Evolutionary conservation across 2,888 invertebrate species (phyloP), one percentile per base, ranked within the genome.

Genomic region (Drosophila eohydei): DNA sequence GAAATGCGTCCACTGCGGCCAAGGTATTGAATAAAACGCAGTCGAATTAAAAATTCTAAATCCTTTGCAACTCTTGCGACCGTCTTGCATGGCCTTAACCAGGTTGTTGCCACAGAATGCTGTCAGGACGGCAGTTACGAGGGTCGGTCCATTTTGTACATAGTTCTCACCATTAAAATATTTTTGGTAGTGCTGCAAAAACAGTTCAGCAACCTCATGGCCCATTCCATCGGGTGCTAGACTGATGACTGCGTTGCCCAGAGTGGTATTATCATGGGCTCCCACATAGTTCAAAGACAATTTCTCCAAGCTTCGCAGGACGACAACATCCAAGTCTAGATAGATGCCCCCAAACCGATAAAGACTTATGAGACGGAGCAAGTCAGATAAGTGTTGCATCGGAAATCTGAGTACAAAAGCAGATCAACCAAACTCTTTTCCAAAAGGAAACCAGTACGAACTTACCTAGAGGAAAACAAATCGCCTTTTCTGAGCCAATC

Each of bases 331-430:
- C 76, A 96, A 92, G 83, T 97, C 97, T 58, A 97, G 91, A 89
- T 96, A 97, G 56, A 96, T 95, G 0, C 97, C 97, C 12, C 96
- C 96, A 91, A 94, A 96, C 88, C 95, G 96, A 94, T 95, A 96
- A 5, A 97, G 92, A 0, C 91, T 92, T 34, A 92, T 70, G 64
- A 90, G 92, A 9, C 92, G 91, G 52, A 91, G 78, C 59, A 92
- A 91, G 68, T 92, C 92, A 2, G 91, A 88, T 41, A 89, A 80
- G 67, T 91, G 92, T 2, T 92, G 91, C 9, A 89, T 75, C 32
- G 65, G 65, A 41, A 0, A 76, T 1, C 74, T 59, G 16, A 7
- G 32, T 11, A 12, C 1, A 4, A 7, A 3, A 32, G 12, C 1
- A 11, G 32, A 2, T 32, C 11, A 32, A 6, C 6, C 21, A 16